Base-by-base conservation (phyloP, 2,113 vertebrate species). In the Nematolebias whitei region DNA sequence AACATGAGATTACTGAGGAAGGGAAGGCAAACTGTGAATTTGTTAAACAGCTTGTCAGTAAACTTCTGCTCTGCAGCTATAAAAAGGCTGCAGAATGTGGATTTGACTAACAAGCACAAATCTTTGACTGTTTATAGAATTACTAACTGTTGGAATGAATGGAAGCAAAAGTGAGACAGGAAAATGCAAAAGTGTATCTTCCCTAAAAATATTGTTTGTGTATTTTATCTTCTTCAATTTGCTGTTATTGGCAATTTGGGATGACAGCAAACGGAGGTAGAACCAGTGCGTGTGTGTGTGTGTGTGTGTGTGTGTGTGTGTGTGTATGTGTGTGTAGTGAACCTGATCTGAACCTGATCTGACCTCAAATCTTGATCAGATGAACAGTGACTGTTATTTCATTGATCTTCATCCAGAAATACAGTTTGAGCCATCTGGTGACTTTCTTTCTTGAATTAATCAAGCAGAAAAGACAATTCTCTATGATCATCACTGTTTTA, bases 1-100 rank as follows among this genome's bases (percentile, higher is more conserved):
- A 91, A 91, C 89, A 92, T 85, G 82, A 86, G 88, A 90, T 90
- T 91, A 91, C 79, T 68, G 82, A 70, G 85, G 78, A 88, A 35
- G 81, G 82, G 74, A 85, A 78, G 87, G 84, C 78, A 79, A 86
- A 83, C 78, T 87, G 76, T 13, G 82, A 89, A 85, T 89, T 89
- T 89, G 85, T 88, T 91, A 90, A 92, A 90, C 89, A 90, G 87
- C 83, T 86, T 90, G 91, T 92, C 89, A 91, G n/a, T n/a, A n/a
- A 88, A 87, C 74, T 82, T 69, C 61, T 77, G 80, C 82, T 80
- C 69, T 59, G 80, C 85, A 64, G 65, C 68, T 68, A 65, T 70
- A 76, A 80, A 88, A 78, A 81, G 80, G 86, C 55, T 49, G 79
- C 63, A 69, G 68, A 83, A 87, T 87, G 84, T 74, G 83, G 68